These are phyloP conservation scores for Oreochromis aureus DNA, from an alignment of 2,113 vertebrate species.

Conservation along the genomic window DNA sequence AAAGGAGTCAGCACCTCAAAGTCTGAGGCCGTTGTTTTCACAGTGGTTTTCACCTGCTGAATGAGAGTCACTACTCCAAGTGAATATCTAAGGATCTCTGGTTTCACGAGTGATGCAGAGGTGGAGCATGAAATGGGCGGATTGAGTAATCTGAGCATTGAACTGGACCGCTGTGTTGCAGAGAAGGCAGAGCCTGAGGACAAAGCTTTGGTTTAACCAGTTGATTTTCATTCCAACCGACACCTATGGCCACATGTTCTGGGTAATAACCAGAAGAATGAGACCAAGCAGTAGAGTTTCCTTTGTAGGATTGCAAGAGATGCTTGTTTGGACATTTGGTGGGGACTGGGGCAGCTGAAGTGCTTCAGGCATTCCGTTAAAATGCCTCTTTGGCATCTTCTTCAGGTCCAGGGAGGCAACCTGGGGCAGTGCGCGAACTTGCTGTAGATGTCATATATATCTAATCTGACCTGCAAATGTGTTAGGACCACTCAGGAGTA, in stretches of 20 bases:
- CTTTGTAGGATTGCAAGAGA: background rate
- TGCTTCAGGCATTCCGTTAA: background rate
- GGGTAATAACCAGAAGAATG: background rate
- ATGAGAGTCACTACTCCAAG: background rate
- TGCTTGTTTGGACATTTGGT: background rate
- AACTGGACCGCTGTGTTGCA: background rate
- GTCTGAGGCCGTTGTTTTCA: rapidly evolving
- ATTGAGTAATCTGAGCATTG: background rate
- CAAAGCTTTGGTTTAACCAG: background rate
- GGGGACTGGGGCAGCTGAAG: background rate
- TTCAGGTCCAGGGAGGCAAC: background rate
- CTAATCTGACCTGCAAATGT: background rate
- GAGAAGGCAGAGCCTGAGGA: background rate
- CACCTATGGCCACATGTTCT: background rate
- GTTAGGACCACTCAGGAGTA: background rate
- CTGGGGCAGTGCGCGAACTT: background rate
- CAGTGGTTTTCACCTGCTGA: background rate
- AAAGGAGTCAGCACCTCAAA: background rate
- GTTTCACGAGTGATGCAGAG: background rate
- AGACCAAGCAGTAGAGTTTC: background rate
- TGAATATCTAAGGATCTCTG: background rate
- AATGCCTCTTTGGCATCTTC: background rate
- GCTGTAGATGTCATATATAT: background rate
- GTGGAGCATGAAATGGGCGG: background rate
- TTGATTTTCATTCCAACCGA: background rate